A percentile compares a stretch with the other conserved stretches of the same genome.
Conservation (phyloP, 2,888 invertebrate genomes). For the Euzophera pinguis region DNA sequence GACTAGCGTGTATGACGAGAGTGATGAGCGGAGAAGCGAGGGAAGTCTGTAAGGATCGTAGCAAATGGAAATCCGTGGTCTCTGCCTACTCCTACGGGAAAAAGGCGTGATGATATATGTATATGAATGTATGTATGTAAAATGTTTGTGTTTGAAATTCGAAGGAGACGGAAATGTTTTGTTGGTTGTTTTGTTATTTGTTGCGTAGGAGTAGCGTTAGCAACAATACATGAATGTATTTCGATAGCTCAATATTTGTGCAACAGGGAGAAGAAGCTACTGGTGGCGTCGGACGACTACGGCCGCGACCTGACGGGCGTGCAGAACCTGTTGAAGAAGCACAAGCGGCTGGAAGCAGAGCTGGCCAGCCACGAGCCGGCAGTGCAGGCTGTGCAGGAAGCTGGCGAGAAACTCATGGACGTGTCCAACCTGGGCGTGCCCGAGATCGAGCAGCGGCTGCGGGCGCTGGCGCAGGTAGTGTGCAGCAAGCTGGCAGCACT, state of each 20-base stretch:
- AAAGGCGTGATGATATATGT: too few relatives aligned
- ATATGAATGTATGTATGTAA: too few relatives aligned
- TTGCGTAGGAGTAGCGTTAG: too few relatives aligned
- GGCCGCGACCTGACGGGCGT: constrained; percentile 99
- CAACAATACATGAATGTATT: background rate
- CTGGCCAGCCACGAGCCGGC: constrained; percentile 98
- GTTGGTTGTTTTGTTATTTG: too few relatives aligned
- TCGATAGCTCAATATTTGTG: constrained; percentile 11
- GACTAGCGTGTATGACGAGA: too few relatives aligned
- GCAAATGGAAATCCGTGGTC: too few relatives aligned
- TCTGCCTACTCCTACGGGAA: too few relatives aligned
- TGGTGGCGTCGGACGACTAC: constrained; percentile 98
- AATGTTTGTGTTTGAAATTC: too few relatives aligned
- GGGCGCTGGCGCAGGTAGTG: constrained; percentile 82
- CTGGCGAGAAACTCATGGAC: constrained; percentile 95
- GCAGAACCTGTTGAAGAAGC: constrained; percentile 98
- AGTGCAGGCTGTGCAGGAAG: constrained; percentile 89
- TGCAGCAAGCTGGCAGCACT: too few relatives aligned
- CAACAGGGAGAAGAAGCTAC: constrained; percentile 94
- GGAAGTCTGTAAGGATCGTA: too few relatives aligned
- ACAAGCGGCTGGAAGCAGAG: constrained; percentile 99
- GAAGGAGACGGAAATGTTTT: too few relatives aligned
- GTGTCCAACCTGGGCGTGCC: constrained; percentile 95
- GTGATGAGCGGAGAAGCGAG: too few relatives aligned
- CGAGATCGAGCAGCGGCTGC: constrained; percentile 92